Evolutionary conservation across 1,140 invertebrate genomes (phyloP), one percentile per base, ranked within the genome.

Genomic region (Drosophila miranda): DNA sequence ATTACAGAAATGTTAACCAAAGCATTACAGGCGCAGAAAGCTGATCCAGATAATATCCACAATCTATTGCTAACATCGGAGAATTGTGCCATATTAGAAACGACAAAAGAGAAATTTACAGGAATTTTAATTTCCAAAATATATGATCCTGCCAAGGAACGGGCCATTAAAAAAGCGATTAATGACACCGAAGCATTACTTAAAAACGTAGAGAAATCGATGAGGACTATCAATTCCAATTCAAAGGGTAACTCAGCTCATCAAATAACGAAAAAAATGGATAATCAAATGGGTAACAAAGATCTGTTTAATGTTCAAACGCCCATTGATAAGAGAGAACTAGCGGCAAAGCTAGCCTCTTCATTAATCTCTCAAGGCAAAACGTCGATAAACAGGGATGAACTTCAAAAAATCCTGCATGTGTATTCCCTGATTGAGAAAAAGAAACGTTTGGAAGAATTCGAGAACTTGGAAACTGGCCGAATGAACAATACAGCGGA

Each of bases 1-100:
- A 92, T 96, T 42, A 94, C 96, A 1, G 93, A 95, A 19, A 84
- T 96, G 49, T 83, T 97, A 4, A 93, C 94, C 0, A 93, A 94
- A 71, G 95, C 95, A 0, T 78, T 97, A 5, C 93, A 94, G 13
- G 92, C 95, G 77, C 95, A 96, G 69, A 93, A 92, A 86, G 89
- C 59, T 6, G 48, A 70, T 46, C 78, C 89, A 16, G 44, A 71
- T 21, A 61, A 66, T 8, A 30, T 75, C 0, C 59, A 87, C 21
- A 19, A 13, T 11, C 23, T 61, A 11, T 71, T 80, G 34, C 56
- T 90, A 3, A 83, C 62, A 13, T 6, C 16, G 4, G 78, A 87
- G 21, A 90, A 90, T 34, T 89, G 78, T 52, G 42, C 66, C 5
- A 55, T 90, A 19, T 53, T 90, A 44, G 84, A 90, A 66, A 90